Evolutionary conservation across 2,888 invertebrate genomes (phyloP).

Genomic region (Epinotia nisella): DNA sequence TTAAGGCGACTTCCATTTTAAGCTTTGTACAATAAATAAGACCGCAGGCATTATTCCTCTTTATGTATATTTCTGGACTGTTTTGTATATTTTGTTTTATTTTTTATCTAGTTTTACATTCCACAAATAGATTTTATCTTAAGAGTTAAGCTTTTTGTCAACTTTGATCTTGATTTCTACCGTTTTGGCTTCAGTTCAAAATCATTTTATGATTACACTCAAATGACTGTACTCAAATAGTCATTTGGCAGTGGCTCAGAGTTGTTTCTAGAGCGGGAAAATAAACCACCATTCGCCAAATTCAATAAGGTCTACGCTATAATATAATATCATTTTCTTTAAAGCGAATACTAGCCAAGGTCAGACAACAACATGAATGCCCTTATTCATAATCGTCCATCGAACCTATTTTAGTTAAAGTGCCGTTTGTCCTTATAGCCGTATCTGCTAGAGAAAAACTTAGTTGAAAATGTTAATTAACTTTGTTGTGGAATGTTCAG

Average conservation of each 20-base stretch:
- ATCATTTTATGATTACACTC: conserved; percentile 12
- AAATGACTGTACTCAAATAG: conserved; percentile 28
- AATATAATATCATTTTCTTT: background rate
- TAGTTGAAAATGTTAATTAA: too few species aligned
- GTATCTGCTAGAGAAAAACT: too few species aligned
- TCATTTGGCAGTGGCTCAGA: conserved; percentile 12
- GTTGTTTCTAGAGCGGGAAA: conserved; percentile 14
- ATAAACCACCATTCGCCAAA: conserved; percentile 11
- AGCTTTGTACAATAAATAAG: background rate
- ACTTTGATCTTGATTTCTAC: conserved; percentile 10
- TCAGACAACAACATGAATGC: background rate
- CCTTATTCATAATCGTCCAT: too few species aligned
- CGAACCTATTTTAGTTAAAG: too few species aligned
- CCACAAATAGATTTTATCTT: background rate
- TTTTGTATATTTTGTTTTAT: conserved; percentile 24
- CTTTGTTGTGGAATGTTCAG: too few species aligned
- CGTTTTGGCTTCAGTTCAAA: conserved; percentile 27
- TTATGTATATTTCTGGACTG: conserved; percentile 20
- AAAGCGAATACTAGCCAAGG: background rate
- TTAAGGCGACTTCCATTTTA: background rate
- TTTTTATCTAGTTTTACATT: conserved; percentile 19
- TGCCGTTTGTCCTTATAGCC: too few species aligned
- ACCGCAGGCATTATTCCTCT: background rate
- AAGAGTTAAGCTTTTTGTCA: background rate
- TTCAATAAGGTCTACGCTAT: background rate